phyloP scores from a whole-genome alignment of 2,888 invertebrate genomes.

The Drosophila austrosaltans region DNA sequence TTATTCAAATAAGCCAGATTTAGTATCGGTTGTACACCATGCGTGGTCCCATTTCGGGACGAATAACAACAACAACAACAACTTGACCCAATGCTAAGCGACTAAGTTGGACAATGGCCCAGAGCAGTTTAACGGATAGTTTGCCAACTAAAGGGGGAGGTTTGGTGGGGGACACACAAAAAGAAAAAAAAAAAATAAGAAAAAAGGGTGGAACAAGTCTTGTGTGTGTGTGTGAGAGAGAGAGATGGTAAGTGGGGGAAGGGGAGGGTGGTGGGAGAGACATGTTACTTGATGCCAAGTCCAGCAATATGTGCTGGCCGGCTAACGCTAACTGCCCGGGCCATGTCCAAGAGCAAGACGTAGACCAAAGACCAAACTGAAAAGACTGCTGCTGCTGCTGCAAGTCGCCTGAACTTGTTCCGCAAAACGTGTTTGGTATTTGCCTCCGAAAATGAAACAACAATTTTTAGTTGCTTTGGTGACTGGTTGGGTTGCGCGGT shows the following conservation, averaged over 20 bases:
- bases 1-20: constrained; percentile 59
- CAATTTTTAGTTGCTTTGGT: constrained; percentile 39
- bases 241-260: too few relatives aligned
- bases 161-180: constrained; percentile 8
- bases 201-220: constrained; percentile 74
- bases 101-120: constrained; percentile 72
- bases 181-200: constrained; percentile 11
- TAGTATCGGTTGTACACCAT: constrained; percentile 44
- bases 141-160: constrained; percentile 38
- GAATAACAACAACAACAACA: constrained; percentile 29
- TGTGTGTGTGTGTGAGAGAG: too few relatives aligned
- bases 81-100: constrained; percentile 72
- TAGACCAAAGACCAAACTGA: constrained; percentile 35
- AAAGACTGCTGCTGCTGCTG: constrained; percentile 9
- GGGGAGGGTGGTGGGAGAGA: constrained; percentile 49
- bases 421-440: constrained; percentile 72
- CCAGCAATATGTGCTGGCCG: constrained; percentile 41
- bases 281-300: constrained; percentile 67
- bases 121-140: constrained; percentile 69
- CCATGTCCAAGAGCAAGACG: constrained; percentile 28
- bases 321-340: constrained; percentile 36
- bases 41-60: constrained; percentile 71
- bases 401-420: constrained; percentile 69
- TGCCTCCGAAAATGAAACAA: constrained; percentile 57
- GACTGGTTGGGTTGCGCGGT: constrained; percentile 63